These are phyloP conservation scores for Podotricha telesiphe DNA, from an alignment of 2,888 invertebrate genomes.

Conservation along the genomic window DNA sequence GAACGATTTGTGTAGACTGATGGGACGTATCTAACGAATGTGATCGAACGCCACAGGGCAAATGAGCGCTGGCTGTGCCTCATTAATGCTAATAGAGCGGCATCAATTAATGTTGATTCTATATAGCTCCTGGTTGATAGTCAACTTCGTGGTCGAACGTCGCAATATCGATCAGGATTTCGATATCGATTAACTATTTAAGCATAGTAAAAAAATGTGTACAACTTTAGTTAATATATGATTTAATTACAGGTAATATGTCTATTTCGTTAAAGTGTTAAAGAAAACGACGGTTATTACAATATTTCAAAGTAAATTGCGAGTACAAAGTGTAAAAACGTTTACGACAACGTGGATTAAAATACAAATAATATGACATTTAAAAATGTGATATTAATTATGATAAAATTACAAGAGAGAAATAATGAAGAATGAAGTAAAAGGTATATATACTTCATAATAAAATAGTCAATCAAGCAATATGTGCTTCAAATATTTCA, in stretches of 20 bases:
- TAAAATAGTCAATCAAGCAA: neutral
- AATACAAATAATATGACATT: too few relatives aligned
- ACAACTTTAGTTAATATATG: neutral
- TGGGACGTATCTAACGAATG: conserved; percentile 46
- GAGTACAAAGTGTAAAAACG: neutral
- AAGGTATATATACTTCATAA: neutral
- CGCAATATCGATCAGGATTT: neutral
- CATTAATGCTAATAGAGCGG: conserved; percentile 71
- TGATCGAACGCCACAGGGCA: conserved; percentile 57
- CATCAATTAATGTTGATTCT: conserved; percentile 73
- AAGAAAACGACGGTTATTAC: neutral
- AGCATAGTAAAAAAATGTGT: neutral
- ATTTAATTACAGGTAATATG: neutral
- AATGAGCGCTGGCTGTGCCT: conserved; percentile 66
- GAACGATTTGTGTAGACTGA: conserved; percentile 43
- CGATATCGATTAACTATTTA: neutral
- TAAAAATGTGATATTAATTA: too few relatives aligned
- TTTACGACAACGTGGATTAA: too few relatives aligned
- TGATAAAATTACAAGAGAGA: too few relatives aligned
- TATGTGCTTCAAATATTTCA: neutral
- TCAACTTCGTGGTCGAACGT: conserved; percentile 26
- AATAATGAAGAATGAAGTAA: too few relatives aligned
- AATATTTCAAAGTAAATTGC: neutral
- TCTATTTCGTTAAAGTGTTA: neutral
- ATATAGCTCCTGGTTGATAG: conserved; percentile 49